Conservation (phyloP, 2,888 invertebrate genomes). For the Leptopilina drosophilae region DNA sequence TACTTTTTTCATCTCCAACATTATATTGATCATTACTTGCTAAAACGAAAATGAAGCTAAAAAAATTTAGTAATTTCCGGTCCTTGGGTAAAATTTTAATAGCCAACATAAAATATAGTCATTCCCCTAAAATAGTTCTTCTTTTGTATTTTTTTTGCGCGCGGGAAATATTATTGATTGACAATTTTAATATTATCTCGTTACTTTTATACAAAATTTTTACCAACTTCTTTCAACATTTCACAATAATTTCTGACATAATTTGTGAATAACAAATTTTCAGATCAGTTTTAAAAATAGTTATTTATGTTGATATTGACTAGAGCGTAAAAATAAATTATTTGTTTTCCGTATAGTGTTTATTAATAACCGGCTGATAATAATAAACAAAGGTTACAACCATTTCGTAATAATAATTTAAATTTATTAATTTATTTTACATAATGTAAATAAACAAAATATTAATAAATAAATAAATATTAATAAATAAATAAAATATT, state of each 20-base stretch:
- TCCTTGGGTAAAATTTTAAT: neutral
- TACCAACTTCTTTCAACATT: too few species aligned
- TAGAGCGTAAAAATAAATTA: neutral
- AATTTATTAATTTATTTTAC: too few species aligned
- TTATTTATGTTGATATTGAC: neutral
- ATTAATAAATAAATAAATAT: too few species aligned
- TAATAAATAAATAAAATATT: too few species aligned
- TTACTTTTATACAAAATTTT: too few species aligned
- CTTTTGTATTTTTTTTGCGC: neutral
- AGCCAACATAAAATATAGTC: neutral
- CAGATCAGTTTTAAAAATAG: neutral
- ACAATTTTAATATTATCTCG: too few species aligned
- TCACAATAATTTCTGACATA: too few species aligned
- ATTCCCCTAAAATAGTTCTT: neutral
- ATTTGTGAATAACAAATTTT: too few species aligned
- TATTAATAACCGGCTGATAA: neutral
- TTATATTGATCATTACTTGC: neutral
- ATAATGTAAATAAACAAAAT: too few species aligned
- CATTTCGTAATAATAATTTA: neutral
- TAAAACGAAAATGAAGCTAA: slow-evolving; percentile 1
- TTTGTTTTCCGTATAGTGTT: neutral
- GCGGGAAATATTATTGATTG: too few species aligned
- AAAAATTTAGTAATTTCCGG: slow-evolving; percentile 5
- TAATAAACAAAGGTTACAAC: slow-evolving; percentile 1
- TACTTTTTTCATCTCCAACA: neutral